Percentiles rank a stretch among this genome's conserved stretches.
Evolutionary conservation across 2,797 vertebrate species (phyloP).

Genomic region (Pseudocheirus occidentalis): DNA sequence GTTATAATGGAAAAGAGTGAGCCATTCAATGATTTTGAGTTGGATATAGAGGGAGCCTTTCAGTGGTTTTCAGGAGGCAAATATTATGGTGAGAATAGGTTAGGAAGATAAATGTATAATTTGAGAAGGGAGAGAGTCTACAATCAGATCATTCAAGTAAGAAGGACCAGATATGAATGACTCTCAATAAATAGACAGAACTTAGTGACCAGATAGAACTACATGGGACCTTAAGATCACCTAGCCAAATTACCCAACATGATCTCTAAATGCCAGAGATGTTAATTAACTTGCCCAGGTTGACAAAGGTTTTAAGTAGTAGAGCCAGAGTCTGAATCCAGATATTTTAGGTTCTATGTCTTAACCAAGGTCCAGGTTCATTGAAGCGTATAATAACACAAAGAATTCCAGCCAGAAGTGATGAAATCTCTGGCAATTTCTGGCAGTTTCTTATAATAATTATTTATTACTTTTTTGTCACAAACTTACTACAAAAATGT

Average conservation of each 20-base stretch:
- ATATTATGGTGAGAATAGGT: not conserved
- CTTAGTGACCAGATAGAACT: not conserved
- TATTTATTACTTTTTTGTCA: not conserved
- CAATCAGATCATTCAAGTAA: not conserved
- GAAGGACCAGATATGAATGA: not conserved
- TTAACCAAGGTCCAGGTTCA: not conserved
- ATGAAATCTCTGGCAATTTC: not conserved
- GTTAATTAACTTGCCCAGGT: not conserved
- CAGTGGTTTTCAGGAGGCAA: not conserved
- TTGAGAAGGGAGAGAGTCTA: not conserved
- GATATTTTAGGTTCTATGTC: not conserved
- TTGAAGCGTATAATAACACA: not conserved
- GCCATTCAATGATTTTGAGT: not conserved
- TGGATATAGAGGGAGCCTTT: not conserved
- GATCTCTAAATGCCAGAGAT: not conserved
- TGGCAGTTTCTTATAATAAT: not conserved
- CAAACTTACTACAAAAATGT: not conserved
- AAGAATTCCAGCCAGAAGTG: not conserved
- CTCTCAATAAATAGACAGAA: not conserved
- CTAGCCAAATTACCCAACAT: not conserved
- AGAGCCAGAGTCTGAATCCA: not conserved
- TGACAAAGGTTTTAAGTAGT: not conserved
- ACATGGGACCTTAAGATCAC: not conserved
- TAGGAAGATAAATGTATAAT: not conserved
- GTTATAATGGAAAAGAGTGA: not conserved